phyloP scores from a whole-genome alignment of 2,113 vertebrate genomes.

The Osmerus mordax region DNA sequence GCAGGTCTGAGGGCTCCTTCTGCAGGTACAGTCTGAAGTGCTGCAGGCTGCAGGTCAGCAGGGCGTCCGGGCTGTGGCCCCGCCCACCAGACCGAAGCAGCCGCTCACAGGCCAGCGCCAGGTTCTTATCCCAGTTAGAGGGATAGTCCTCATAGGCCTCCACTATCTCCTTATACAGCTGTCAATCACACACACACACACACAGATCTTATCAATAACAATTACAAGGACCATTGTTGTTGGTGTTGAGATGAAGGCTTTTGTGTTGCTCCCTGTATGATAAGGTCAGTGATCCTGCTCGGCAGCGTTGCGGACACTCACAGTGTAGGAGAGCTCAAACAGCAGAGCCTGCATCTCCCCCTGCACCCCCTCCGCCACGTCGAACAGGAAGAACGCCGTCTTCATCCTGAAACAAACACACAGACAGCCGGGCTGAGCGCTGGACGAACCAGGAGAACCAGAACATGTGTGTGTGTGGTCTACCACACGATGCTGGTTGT shows the following conservation, averaged over 20 bases:
- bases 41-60: conserved; percentile 79
- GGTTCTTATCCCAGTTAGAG: conserved; percentile 97
- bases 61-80: conserved; percentile 64
- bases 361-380: conserved; percentile 82
- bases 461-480: too few species aligned
- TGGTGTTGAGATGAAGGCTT: background rate
- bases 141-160: conserved; percentile 78
- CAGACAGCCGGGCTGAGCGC: conserved; percentile 64
- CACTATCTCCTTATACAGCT: conserved; percentile 90
- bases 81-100: conserved; percentile 75
- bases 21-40: conserved; percentile 83
- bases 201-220: conserved; percentile 1
- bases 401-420: conserved; percentile 87
- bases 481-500: too few species aligned
- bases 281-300: background rate
- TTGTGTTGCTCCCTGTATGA: background rate
- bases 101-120: conserved; percentile 89
- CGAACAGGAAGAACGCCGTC: conserved; percentile 95
- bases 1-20: conserved; percentile 79
- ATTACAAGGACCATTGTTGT: background rate
- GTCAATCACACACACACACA: conserved; percentile 39
- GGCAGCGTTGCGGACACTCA: conserved; percentile 61
- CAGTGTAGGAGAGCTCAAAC: conserved; percentile 81
- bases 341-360: conserved; percentile 74
- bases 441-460: conserved; percentile 60